Base-by-base conservation (phyloP, 1,140 invertebrate genomes). In the Neodiprion fabricii region DNA sequence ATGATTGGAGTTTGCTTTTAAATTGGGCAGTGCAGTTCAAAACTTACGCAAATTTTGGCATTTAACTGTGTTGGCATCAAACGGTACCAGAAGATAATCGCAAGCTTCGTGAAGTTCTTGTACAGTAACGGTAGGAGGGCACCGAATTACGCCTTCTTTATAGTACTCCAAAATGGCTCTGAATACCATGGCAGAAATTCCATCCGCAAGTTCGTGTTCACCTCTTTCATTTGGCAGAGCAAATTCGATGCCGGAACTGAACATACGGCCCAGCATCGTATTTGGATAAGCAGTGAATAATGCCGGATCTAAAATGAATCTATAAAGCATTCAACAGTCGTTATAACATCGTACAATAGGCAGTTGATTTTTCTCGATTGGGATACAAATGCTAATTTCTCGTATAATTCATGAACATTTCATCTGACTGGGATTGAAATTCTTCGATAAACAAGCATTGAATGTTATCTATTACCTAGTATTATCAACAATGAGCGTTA, bases 191-290 rank as follows among this genome's bases (percentile, higher is more conserved):
- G 98, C 95, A 0, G 97, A 97, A 77, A 99, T 97, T 0, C 98
- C 99, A 77, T 99, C 98, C n/a, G 97, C 98, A 28, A 99, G 96
- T 83, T 99, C 96, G 88, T 96, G 99, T 88, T 99, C 99, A 2
- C 98, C 98, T 10, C 96, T 89, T 77, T 99, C 97, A 87, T 99
- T 99, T 1, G 97, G 93, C 83, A 97, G 94, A 0, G 95, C 95
- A 85, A 97, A 97, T 79, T 99, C 97, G 71, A 98, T 90, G 67
- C 96, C 96, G 17, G 96, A 96, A 84, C 96, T 97, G 85, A 99
- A 99, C 98, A 99, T 99, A 81, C 97, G 94, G 28, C 98, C 98
- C 7, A 96, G 87, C 93, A 96, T 95, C 0, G 94, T 95, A 79
- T 96, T 94, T 9, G 94, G 94, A 84, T 95, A 92, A 1, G 95